Evolutionary conservation across 2,888 invertebrate species (phyloP).

Genomic region (Hyppa rectilinea): DNA sequence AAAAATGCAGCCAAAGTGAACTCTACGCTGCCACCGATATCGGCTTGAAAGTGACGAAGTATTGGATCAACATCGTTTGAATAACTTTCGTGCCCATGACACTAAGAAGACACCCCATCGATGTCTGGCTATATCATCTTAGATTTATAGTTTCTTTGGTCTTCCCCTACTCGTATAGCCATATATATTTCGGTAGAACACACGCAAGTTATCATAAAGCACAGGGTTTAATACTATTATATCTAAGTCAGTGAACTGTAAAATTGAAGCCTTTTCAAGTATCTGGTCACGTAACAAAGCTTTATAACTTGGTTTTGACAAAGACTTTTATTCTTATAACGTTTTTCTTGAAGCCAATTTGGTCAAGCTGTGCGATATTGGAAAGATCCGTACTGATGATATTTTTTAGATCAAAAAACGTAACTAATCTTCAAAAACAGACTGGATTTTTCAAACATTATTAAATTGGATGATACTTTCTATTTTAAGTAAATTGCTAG

Average conservation of each 20-base stretch:
- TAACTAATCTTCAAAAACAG: not conserved
- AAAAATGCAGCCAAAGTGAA: not conserved
- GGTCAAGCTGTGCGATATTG: conserved; percentile 23
- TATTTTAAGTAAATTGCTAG: conserved; percentile 6
- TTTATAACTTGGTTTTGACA: conserved; percentile 38
- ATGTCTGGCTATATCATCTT: not conserved
- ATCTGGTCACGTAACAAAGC: conserved; percentile 47
- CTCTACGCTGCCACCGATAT: not conserved
- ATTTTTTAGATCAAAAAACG: conserved; percentile 6
- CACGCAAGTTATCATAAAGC: conserved; percentile 51
- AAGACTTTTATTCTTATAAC: conserved; percentile 16
- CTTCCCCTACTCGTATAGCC: not conserved
- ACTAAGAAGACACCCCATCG: not conserved
- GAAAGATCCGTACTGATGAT: not conserved
- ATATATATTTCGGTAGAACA: conserved; percentile 23
- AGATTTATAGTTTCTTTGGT: not conserved
- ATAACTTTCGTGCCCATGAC: not conserved
- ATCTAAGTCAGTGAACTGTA: conserved; percentile 65
- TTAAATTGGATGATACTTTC: conserved; percentile 17
- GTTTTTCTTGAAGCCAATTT: conserved; percentile 4
- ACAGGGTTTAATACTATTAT: conserved; percentile 54
- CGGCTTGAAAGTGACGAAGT: not conserved
- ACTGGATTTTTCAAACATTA: not conserved
- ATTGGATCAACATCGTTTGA: not conserved
- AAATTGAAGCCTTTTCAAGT: conserved; percentile 67